These are phyloP conservation scores for Omphaloscelis lunosa DNA, from an alignment of 2,888 invertebrate genomes.

Conservation along the genomic window DNA sequence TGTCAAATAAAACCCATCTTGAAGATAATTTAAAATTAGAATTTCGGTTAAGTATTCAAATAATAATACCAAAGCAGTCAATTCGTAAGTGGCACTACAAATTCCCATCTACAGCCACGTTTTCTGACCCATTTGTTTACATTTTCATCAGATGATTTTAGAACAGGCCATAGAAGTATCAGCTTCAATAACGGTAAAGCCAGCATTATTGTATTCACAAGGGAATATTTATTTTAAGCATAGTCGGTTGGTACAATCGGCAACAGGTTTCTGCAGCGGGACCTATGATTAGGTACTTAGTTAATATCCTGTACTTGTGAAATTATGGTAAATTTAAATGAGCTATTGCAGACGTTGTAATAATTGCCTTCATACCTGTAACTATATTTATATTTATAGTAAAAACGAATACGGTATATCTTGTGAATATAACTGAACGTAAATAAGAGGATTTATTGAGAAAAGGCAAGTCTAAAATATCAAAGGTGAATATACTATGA, in stretches of 20 bases:
- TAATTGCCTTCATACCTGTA: not conserved
- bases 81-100: too few species aligned
- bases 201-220: slow-evolving; percentile 1
- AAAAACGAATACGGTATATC: slow-evolving; percentile 4
- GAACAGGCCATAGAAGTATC: not conserved
- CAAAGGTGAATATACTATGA: too few species aligned
- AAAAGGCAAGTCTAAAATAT: not conserved
- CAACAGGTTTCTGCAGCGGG: slow-evolving; percentile 27
- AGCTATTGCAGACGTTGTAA: not conserved
- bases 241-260: not conserved
- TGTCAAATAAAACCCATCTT: too few species aligned
- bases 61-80: too few species aligned
- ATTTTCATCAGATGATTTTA: not conserved
- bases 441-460: not conserved
- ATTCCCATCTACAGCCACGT: too few species aligned
- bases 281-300: slow-evolving; percentile 23
- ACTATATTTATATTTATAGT: not conserved
- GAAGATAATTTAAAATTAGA: too few species aligned
- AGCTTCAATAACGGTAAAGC: not conserved
- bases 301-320: slow-evolving; percentile 24
- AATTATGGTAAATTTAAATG: slow-evolving; percentile 25
- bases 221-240: slow-evolving; percentile 12
- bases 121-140: not conserved
- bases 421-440: not conserved
- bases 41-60: too few species aligned